Evolutionary conservation across 1,140 invertebrate species (phyloP).

Genomic region (Cherax destructor): DNA sequence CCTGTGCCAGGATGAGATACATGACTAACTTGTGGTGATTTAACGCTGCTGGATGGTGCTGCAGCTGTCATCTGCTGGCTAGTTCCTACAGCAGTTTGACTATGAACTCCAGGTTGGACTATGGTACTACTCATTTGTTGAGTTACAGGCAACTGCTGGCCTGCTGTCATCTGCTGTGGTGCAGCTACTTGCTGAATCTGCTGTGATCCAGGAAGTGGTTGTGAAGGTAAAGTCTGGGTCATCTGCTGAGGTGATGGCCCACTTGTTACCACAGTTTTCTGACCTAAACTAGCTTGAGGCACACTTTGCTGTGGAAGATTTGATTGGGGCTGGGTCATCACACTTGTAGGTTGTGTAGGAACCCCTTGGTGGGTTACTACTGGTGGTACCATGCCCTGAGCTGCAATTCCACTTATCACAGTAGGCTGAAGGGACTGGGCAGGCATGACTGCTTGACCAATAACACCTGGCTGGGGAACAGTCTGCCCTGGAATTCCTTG

Average conservation of each 20-base stretch:
- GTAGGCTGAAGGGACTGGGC: conserved; percentile 44
- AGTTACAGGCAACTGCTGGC: conserved; percentile 19
- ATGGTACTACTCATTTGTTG: conserved; percentile 24
- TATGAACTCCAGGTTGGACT: conserved; percentile 15
- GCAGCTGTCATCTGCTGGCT: conserved; percentile 9
- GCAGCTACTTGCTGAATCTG: conserved; percentile 20
- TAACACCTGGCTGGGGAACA: conserved; percentile 11
- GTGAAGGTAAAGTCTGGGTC: conserved; percentile 29
- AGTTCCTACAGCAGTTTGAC: conserved; percentile 12
- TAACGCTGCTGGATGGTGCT: background rate
- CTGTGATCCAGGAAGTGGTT: conserved; percentile 36
- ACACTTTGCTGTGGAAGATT: conserved; percentile 46
- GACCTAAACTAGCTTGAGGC: background rate
- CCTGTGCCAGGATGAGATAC: conserved; percentile 32
- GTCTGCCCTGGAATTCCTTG: background rate
- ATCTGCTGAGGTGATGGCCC: conserved; percentile 27
- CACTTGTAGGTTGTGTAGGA: conserved; percentile 33
- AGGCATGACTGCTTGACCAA: conserved; percentile 27
- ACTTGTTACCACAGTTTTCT: background rate
- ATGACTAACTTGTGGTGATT: conserved; percentile 8
- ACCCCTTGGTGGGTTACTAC: conserved; percentile 50
- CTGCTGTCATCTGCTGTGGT: conserved; percentile 24
- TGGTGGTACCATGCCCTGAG: conserved; percentile 28
- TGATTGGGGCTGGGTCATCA: conserved; percentile 51
- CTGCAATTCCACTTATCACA: conserved; percentile 32